Percentiles rank a stretch among this genome's conserved stretches.
phyloP scores from a whole-genome alignment of 2,113 vertebrate genomes.

The Strigops habroptila region DNA sequence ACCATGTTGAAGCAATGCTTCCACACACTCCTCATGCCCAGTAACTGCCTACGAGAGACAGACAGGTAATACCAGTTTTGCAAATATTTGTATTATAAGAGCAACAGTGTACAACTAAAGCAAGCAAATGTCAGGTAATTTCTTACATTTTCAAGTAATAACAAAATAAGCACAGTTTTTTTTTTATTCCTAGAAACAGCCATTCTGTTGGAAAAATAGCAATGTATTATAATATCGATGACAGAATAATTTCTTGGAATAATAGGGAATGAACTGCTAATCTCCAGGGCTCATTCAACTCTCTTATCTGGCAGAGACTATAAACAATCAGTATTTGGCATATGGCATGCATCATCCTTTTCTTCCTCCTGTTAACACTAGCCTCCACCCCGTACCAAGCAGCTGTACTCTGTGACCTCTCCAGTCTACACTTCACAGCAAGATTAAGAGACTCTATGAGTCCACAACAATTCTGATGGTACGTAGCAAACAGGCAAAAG shows the following conservation, averaged over 20 bases:
- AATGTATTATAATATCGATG: not conserved
- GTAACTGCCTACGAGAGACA: slow-evolving; percentile 85
- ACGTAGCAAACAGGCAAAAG: not conserved
- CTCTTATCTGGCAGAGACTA: not conserved
- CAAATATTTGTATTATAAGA: not conserved
- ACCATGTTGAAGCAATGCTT: slow-evolving; percentile 92
- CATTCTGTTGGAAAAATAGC: not conserved
- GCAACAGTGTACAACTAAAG: not conserved
- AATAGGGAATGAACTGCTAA: not conserved
- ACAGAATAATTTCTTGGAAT: not conserved
- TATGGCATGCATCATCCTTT: not conserved
- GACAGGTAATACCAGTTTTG: not conserved
- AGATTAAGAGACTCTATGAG: not conserved
- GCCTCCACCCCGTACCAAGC: not conserved
- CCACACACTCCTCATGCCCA: slow-evolving; percentile 93
- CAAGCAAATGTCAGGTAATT: not conserved
- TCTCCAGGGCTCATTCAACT: not conserved
- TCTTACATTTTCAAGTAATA: not conserved
- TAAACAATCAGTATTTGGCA: not conserved
- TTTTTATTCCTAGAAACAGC: not conserved
- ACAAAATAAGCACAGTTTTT: not conserved
- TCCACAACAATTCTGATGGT: not conserved
- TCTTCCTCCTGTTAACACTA: not conserved
- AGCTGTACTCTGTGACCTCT: not conserved
- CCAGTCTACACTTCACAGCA: not conserved